Evolutionary conservation across 2,113 vertebrate genomes (phyloP), one percentile per base, ranked within the genome.

Genomic region (Sula dactylatra): DNA sequence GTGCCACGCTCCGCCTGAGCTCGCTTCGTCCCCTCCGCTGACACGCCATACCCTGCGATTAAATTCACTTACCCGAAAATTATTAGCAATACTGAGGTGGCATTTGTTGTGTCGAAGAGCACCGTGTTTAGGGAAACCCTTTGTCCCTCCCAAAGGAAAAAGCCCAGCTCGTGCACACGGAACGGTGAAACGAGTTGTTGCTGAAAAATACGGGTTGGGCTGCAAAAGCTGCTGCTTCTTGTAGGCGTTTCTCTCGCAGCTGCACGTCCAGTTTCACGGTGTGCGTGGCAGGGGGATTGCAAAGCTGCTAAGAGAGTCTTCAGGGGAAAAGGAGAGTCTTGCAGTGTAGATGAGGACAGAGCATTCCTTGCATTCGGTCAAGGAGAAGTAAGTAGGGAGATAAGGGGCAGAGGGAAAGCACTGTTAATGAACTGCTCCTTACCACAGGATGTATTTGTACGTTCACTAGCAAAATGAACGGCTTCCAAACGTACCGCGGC

Each of bases 191-290:
- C 10, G 42, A 31, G 55, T 6, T 42, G 71, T 7, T 7, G 36
- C 72, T 50, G 54, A 32, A 16, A 38, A 49, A 22, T 2, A 2
- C 7, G 1, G 31, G 2, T 38, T 40, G 8, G 61, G 52, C 7
- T 61, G n/a, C 40, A 49, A 11, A 65, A 31, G 55, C 74, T 58
- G 34, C 61, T 47, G 2, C n/a, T 40, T 4, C 1, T 21, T 13
- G n/a, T 20, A 18, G 72, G 44, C 10, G 34, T 31, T 54, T 3
- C 18, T 34, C 11, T 27, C 24, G 2, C 44, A 24, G 76, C 74
- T 3, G 31, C 42, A 2, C 6, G 5, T 36, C 2, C 6, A 6
- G 54, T 31, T 27, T 4, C 18, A 2, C 5, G 45, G 38, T 1
- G 29, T 10, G 47, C 4, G 0, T 13, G 44, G 42, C 50, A 10